Base-by-base conservation (phyloP, 2,113 vertebrate genomes). In the Gymnorhina tibicen region DNA sequence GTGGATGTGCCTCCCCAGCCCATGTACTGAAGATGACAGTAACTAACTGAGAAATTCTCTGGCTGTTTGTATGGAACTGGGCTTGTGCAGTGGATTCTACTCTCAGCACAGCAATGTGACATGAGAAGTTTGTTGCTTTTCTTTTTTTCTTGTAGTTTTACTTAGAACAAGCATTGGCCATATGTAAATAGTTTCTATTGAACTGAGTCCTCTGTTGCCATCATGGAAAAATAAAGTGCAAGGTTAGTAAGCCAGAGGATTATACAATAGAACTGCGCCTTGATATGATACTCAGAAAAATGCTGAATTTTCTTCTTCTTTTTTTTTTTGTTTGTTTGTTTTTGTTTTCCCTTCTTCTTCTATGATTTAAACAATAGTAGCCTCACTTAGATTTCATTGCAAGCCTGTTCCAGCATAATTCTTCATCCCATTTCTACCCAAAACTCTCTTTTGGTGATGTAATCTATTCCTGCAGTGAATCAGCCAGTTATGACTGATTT, bases 1-100 rank as follows among this genome's bases (percentile, higher is more conserved):
- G 12, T 26, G 50, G 22, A 12, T 10, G 3, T 27, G 28, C 8
- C 3, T 91, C 9, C 16, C 44, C 44, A 46, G 6, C n/a, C 42
- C 0, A 0, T 2, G 7, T 30, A 7, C 33, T 39, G 47, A 50
- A n/a, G 39, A 8, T n/a, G 9, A 32, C 9, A 22, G 22, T 15
- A 23, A n/a, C 26, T 37, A 41, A 17, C 41, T 53, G 39, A 46
- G 63, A 69, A 67, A 19, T 60, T 60, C 19, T 42, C 47, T 37
- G 16, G 5, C 39, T 56, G 1, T 60, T 87, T 35, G 15, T 33
- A 7, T 50, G 15, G 53, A 63, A 4, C 23, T 44, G 47, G 26
- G 2, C 0, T 8, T 47, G 10, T 35, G 4, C 1, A 1, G 4
- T 42, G 19, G 16, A 13, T 18, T 58, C 9, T 41, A 19, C 21